Evolutionary conservation across 2,113 vertebrate genomes (phyloP).

Genomic region (Dipodomys ordii): DNA sequence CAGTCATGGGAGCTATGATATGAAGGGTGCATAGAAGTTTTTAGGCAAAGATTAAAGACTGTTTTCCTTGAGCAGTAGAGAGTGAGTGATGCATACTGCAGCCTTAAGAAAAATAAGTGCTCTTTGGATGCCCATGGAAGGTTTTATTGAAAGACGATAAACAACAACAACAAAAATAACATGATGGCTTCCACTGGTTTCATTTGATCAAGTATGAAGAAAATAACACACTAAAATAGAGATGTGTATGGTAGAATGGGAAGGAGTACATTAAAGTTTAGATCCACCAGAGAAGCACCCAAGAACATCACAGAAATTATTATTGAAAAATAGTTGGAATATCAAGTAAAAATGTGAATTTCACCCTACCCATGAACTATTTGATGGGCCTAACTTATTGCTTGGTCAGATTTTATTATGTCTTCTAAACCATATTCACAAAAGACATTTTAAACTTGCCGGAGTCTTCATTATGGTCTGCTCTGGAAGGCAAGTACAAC

Average conservation of each 20-base stretch:
- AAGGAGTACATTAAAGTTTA: not conserved
- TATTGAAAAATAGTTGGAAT: slow-evolving; percentile 48
- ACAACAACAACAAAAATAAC: not conserved
- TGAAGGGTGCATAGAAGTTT: not conserved
- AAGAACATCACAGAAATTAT: slow-evolving; percentile 1
- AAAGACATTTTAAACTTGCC: slow-evolving; percentile 77
- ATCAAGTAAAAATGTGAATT: slow-evolving; percentile 58
- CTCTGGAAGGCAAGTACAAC: slow-evolving; percentile 83
- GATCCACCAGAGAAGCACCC: not conserved
- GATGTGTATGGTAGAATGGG: not conserved
- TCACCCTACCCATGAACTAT: slow-evolving; percentile 71
- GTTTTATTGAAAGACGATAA: not conserved
- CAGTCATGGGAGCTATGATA: not conserved
- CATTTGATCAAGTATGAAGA: not conserved
- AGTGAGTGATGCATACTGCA: not conserved
- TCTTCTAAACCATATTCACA: slow-evolving; percentile 79
- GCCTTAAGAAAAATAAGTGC: not conserved
- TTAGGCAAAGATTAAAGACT: not conserved
- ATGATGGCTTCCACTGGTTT: not conserved
- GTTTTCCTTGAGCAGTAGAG: not conserved
- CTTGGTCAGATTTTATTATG: slow-evolving; percentile 74
- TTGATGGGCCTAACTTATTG: slow-evolving; percentile 67
- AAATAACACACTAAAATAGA: not conserved
- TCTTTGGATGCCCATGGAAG: not conserved
- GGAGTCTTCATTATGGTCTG: slow-evolving; percentile 74